These are phyloP conservation scores for Euplagia quadripunctaria DNA, from an alignment of 2,888 invertebrate species.

Conservation along the genomic window DNA sequence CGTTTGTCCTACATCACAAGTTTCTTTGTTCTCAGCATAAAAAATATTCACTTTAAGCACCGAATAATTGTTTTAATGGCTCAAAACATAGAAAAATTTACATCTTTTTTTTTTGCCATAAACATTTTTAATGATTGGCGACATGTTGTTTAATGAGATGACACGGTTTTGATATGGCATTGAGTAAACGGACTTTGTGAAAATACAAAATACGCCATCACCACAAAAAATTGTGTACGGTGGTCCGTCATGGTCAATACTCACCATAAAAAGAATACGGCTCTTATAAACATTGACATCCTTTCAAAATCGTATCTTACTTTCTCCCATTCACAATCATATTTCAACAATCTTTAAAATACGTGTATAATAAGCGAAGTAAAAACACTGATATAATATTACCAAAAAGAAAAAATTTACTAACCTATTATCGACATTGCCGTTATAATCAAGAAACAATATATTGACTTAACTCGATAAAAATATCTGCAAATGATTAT, in stretches of 20 bases:
- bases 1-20: neutral
- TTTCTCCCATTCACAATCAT: neutral
- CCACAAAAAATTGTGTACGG: neutral
- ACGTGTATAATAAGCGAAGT: neutral
- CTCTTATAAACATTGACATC: neutral
- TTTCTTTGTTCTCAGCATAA: conserved; percentile 8
- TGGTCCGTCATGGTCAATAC: neutral
- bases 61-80: neutral
- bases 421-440: neutral
- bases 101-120: neutral
- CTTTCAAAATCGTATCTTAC: neutral
- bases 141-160: neutral
- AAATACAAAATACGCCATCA: neutral
- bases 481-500: neutral
- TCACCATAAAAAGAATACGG: neutral
- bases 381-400: neutral
- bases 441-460: neutral
- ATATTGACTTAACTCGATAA: no score
- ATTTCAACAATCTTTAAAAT: neutral
- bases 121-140: conserved; percentile 1
- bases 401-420: neutral
- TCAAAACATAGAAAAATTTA: neutral
- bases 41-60: neutral
- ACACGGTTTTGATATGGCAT: neutral
- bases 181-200: neutral